Evolutionary conservation across 2,797 vertebrate genomes (phyloP).

Genomic region (Coccyzus lansbergi): DNA sequence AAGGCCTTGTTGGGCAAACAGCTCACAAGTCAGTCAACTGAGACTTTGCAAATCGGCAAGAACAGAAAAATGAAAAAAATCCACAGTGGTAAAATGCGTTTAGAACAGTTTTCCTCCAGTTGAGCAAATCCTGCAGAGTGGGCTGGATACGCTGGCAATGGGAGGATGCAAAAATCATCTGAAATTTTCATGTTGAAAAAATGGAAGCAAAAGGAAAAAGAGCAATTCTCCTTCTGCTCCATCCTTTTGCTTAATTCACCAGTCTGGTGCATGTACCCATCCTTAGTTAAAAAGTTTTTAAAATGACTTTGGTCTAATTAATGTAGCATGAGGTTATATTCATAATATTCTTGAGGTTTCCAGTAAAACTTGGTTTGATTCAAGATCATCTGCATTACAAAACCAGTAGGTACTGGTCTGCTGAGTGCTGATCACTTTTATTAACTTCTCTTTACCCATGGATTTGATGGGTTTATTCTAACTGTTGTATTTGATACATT

Average conservation of each 20-base stretch:
- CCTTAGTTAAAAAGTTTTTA: background rate
- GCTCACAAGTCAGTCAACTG: background rate
- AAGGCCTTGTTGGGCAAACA: conserved; percentile 29
- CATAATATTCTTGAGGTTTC: background rate
- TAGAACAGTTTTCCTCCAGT: background rate
- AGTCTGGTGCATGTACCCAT: background rate
- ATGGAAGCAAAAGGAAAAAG: background rate
- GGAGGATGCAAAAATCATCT: background rate
- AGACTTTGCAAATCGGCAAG: background rate
- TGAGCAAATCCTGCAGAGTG: background rate
- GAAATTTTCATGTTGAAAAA: background rate
- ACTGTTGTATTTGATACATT: background rate
- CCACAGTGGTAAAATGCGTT: background rate
- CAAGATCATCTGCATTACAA: background rate
- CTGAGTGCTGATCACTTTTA: background rate
- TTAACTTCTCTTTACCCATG: background rate
- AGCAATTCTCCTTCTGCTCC: background rate
- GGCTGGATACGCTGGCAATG: background rate
- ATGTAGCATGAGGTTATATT: background rate
- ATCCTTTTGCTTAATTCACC: background rate
- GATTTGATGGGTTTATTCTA: background rate
- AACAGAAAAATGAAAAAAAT: background rate
- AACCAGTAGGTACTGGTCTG: background rate
- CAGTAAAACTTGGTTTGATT: background rate
- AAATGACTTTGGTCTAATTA: background rate